Percentiles rank a stretch among this genome's conserved stretches.
Evolutionary conservation across 2,888 invertebrate genomes (phyloP).

Genomic region (Eristalinus aeneus): DNA sequence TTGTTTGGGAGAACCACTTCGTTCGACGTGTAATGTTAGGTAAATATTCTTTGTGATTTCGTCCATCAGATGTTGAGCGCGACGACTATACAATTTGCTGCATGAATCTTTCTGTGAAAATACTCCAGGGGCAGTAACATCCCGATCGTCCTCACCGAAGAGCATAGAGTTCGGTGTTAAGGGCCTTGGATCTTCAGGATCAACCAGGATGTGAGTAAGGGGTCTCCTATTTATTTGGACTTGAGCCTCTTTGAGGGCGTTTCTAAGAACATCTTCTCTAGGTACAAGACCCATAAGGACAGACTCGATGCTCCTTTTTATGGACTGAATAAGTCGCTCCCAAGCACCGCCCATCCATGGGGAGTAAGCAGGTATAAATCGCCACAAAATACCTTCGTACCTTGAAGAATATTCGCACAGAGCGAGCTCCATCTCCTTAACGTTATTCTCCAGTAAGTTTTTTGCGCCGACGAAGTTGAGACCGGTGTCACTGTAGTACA

Average conservation of each 20-base stretch:
- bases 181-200: too few relatives aligned
- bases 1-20: not conserved
- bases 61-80: conserved; percentile 6
- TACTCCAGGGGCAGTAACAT: too few relatives aligned
- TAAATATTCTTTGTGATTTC: not conserved
- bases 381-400: conserved; percentile 21
- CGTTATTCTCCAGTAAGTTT: conserved; percentile 11
- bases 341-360: conserved; percentile 18
- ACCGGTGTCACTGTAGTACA: conserved; percentile 7
- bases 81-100: conserved; percentile 13
- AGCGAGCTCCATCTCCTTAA: not conserved
- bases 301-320: conserved; percentile 19
- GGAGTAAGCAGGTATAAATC: conserved; percentile 32
- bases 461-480: conserved; percentile 7
- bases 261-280: not conserved
- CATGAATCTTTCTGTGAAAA: not conserved
- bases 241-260: too few relatives aligned
- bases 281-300: not conserved
- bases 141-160: too few relatives aligned
- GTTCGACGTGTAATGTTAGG: not conserved
- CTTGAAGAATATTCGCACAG: not conserved
- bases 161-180: too few relatives aligned
- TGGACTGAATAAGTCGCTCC: too few relatives aligned
- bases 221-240: too few relatives aligned
- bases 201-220: too few relatives aligned